Percentiles rank a stretch among this genome's conserved stretches.
phyloP scores from a whole-genome alignment of 2,888 invertebrate species.

The Drosophila infuscata region DNA sequence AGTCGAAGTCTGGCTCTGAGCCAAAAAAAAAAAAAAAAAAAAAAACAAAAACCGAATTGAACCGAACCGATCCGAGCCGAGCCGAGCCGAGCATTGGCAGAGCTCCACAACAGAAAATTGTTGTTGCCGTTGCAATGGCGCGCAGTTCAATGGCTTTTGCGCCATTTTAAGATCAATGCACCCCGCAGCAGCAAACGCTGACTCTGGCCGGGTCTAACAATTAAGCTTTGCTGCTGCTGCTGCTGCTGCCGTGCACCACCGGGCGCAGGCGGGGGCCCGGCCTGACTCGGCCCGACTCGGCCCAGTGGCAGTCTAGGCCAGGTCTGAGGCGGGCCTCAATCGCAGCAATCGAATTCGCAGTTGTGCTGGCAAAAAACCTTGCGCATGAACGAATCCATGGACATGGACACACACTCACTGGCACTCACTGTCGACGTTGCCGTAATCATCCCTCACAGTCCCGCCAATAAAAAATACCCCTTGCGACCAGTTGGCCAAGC shows the following conservation, averaged over 20 bases:
- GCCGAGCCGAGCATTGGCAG: constrained; percentile 11
- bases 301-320: constrained; percentile 44
- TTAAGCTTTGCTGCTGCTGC: constrained; percentile 32
- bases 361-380: constrained; percentile 75
- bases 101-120: constrained; percentile 14
- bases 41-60: neutral
- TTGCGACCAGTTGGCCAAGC: constrained; percentile 12
- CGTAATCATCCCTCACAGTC: constrained; percentile 8
- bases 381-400: constrained; percentile 84
- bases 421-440: constrained; percentile 10
- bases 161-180: constrained; percentile 84
- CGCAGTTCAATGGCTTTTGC: constrained; percentile 84
- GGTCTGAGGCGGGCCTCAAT: constrained; percentile 12
- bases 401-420: constrained; percentile 72
- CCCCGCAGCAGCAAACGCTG: constrained; percentile 62
- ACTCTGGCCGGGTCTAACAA: constrained; percentile 42
- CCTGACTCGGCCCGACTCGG: constrained; percentile 27
- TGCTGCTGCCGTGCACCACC: constrained; percentile 12
- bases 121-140: constrained; percentile 46
- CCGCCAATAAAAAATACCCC: neutral
- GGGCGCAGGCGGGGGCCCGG: constrained; percentile 29
- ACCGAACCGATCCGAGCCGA: constrained; percentile 6
- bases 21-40: constrained; percentile 4
- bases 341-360: constrained; percentile 42
- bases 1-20: constrained; percentile 14